Evolutionary conservation across 2,888 invertebrate genomes (phyloP).

Genomic region (Gortyna flavago): DNA sequence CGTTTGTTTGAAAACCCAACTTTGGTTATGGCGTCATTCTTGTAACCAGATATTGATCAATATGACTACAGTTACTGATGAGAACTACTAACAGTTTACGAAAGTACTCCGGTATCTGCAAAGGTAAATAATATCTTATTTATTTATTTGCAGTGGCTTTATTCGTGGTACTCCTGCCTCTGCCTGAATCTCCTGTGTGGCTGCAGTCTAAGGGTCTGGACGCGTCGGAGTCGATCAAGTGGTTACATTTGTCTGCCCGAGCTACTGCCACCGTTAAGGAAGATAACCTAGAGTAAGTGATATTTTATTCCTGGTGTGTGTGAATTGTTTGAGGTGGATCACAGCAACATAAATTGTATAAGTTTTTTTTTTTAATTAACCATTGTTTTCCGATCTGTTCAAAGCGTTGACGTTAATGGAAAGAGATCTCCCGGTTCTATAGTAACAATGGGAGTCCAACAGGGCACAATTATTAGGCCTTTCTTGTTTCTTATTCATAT

Average conservation of each 20-base stretch:
- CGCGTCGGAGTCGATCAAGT: constrained; percentile 86
- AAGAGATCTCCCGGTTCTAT: too few species aligned
- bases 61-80: neutral
- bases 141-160: constrained; percentile 79
- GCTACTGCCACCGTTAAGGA: constrained; percentile 82
- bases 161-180: constrained; percentile 86
- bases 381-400: too few species aligned
- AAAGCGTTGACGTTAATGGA: too few species aligned
- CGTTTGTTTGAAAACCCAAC: neutral
- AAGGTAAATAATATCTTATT: neutral
- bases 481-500: too few species aligned
- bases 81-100: neutral
- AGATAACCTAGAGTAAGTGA: constrained; percentile 77
- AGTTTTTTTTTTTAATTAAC: too few species aligned
- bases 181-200: constrained; percentile 92
- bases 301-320: constrained; percentile 2
- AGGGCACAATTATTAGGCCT: too few species aligned
- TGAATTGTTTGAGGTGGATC: neutral
- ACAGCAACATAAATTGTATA: too few species aligned
- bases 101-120: neutral
- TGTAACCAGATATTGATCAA: neutral
- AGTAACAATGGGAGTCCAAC: too few species aligned
- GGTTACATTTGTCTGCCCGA: constrained; percentile 87
- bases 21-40: neutral
- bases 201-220: constrained; percentile 84